phyloP scores from a whole-genome alignment of 2,113 vertebrate species.

The Pseudolaguvia tuberculata region DNA sequence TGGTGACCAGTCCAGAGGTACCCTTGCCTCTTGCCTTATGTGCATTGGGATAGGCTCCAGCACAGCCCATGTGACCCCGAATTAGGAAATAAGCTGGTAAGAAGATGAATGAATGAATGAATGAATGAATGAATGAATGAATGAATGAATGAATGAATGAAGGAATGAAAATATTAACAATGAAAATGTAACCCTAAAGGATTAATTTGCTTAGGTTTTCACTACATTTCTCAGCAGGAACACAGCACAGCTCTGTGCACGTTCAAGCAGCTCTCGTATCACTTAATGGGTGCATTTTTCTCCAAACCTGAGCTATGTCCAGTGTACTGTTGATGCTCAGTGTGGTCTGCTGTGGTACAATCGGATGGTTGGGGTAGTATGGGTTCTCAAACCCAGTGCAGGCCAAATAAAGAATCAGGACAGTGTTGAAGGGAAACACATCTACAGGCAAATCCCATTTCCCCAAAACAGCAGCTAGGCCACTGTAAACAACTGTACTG shows the following conservation, averaged over 20 bases:
- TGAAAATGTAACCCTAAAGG: neutral
- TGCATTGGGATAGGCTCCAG: too few species aligned
- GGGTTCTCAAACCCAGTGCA: constrained; percentile 61
- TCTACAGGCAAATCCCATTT: constrained; percentile 64
- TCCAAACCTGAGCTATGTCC: constrained; percentile 53
- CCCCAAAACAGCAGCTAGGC: constrained; percentile 57
- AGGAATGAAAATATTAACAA: neutral
- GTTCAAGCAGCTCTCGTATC: neutral
- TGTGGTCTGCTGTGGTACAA: constrained; percentile 40
- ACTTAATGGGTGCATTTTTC: neutral
- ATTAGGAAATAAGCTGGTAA: too few species aligned
- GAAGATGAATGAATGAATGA: too few species aligned
- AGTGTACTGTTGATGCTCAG: constrained; percentile 58
- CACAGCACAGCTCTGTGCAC: neutral
- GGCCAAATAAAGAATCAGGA: constrained; percentile 65
- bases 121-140: too few species aligned
- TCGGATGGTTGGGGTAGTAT: constrained; percentile 59
- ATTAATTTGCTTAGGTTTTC: neutral
- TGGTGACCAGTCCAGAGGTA: too few species aligned
- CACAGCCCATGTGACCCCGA: too few species aligned
- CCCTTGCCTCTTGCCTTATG: too few species aligned
- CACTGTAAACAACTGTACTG: constrained; percentile 66
- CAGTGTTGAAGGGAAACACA: constrained; percentile 70
- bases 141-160: too few species aligned
- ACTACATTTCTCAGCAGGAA: neutral